A percentile compares a stretch with the other conserved stretches of the same genome.
Evolutionary conservation across 2,113 vertebrate species (phyloP).

Genomic region (Brachionichthys hirsutus): DNA sequence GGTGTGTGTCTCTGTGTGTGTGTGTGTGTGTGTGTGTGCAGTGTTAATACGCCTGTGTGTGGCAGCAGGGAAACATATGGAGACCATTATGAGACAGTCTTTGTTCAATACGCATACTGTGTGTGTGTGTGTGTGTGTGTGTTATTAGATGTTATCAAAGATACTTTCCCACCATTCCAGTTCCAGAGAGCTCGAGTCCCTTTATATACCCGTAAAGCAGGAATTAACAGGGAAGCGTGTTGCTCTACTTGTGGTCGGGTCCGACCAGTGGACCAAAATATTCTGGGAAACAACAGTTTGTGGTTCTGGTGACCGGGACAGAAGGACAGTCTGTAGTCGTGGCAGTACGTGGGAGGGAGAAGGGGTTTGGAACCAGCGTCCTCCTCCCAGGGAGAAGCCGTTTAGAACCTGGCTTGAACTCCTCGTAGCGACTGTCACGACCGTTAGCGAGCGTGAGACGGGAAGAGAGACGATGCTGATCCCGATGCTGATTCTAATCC

Average conservation of each 20-base stretch:
- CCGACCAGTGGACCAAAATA: slow-evolving; percentile 32
- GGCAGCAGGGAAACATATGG: slow-evolving; percentile 60
- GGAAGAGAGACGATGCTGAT: slow-evolving; percentile 16
- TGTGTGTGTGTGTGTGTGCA: slow-evolving; percentile 42
- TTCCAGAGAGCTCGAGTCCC: neutral
- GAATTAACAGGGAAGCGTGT: slow-evolving; percentile 30
- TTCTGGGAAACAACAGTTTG: slow-evolving; percentile 51
- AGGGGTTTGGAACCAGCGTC: no score
- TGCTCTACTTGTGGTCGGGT: slow-evolving; percentile 47
- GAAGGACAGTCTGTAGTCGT: slow-evolving; percentile 35
- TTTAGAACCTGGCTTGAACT: no score
- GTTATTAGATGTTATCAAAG: slow-evolving; percentile 47
- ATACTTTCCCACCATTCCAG: slow-evolving; percentile 52
- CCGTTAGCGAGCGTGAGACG: neutral
- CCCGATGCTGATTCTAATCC: slow-evolving; percentile 23
- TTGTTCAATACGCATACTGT: slow-evolving; percentile 40
- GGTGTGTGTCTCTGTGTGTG: slow-evolving; percentile 19
- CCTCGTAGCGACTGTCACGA: slow-evolving; percentile 16
- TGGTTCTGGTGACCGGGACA: slow-evolving; percentile 50
- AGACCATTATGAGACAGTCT: slow-evolving; percentile 55
- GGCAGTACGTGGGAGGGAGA: slow-evolving; percentile 18
- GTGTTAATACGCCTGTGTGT: slow-evolving; percentile 41
- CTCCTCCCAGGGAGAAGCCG: no score
- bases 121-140: slow-evolving; percentile 19
- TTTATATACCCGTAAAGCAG: slow-evolving; percentile 22